These are phyloP conservation scores for Oncorhynchus masou DNA, from an alignment of 2,113 vertebrate genomes.

Conservation along the genomic window DNA sequence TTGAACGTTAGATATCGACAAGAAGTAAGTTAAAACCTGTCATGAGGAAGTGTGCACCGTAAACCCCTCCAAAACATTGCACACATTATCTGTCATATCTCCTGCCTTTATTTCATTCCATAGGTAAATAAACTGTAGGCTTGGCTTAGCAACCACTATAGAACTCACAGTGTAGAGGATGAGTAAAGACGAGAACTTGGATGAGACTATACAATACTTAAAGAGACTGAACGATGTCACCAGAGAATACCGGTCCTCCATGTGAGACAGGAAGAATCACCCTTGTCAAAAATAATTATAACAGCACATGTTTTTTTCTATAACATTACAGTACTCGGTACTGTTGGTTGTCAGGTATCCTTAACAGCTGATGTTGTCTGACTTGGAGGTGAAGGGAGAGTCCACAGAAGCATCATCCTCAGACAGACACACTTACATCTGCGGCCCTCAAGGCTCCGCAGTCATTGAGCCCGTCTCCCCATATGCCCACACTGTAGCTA, in stretches of 20 bases:
- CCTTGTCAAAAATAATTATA: not conserved
- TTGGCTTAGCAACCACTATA: not conserved
- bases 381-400: constrained; percentile 88
- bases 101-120: no score
- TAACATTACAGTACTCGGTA: not conserved
- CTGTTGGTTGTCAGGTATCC: constrained; percentile 4
- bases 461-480: constrained; percentile 95
- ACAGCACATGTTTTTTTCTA: not conserved
- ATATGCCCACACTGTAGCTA: constrained; percentile 95
- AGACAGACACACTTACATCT: constrained; percentile 83
- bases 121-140: not conserved
- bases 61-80: no score
- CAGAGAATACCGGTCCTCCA: constrained; percentile 91
- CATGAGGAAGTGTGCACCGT: no score
- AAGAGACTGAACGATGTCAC: constrained; percentile 93
- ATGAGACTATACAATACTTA: constrained; percentile 92
- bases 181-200: constrained; percentile 87
- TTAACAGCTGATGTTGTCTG: constrained; percentile 86
- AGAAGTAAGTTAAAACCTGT: no score
- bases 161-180: constrained; percentile 89
- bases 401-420: constrained; percentile 92
- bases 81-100: not conserved
- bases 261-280: constrained; percentile 46
- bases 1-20: no score
- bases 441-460: constrained; percentile 91